Percentiles rank a stretch among this genome's conserved stretches.
phyloP scores from a whole-genome alignment of 2,888 invertebrate genomes.

The Chorisops tibialis region DNA sequence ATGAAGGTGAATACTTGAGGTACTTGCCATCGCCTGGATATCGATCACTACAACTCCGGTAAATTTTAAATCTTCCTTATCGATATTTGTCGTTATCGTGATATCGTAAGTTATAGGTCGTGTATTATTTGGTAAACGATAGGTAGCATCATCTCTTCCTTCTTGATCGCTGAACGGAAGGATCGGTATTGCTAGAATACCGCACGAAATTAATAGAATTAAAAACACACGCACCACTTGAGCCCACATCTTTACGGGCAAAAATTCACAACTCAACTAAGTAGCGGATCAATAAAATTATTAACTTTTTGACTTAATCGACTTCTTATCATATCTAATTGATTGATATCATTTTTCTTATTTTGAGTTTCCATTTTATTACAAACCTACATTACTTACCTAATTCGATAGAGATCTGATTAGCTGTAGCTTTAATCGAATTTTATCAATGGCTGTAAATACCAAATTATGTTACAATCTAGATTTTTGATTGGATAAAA shows the following conservation, averaged over 20 bases:
- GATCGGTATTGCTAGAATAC: slow-evolving; percentile 3
- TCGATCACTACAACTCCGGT: slow-evolving; percentile 53
- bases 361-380: too few species aligned
- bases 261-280: background rate
- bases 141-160: slow-evolving; percentile 36
- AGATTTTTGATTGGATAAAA: too few species aligned
- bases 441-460: too few species aligned
- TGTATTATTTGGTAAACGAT: slow-evolving; percentile 57
- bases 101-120: slow-evolving; percentile 57
- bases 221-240: background rate
- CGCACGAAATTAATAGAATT: background rate
- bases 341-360: too few species aligned
- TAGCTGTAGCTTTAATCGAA: too few species aligned
- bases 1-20: slow-evolving; percentile 50
- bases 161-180: slow-evolving; percentile 12
- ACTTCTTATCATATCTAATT: too few species aligned
- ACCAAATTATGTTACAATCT: too few species aligned
- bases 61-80: slow-evolving; percentile 42
- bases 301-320: too few species aligned
- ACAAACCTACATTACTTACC: too few species aligned
- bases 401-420: too few species aligned
- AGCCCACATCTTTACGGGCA: slow-evolving; percentile 4
- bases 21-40: slow-evolving; percentile 53
- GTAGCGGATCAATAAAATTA: slow-evolving; percentile 10
- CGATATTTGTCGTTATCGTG: slow-evolving; percentile 54